Evolutionary conservation across 2,113 vertebrate genomes (phyloP).

Genomic region (Poeciliopsis prolifica): DNA sequence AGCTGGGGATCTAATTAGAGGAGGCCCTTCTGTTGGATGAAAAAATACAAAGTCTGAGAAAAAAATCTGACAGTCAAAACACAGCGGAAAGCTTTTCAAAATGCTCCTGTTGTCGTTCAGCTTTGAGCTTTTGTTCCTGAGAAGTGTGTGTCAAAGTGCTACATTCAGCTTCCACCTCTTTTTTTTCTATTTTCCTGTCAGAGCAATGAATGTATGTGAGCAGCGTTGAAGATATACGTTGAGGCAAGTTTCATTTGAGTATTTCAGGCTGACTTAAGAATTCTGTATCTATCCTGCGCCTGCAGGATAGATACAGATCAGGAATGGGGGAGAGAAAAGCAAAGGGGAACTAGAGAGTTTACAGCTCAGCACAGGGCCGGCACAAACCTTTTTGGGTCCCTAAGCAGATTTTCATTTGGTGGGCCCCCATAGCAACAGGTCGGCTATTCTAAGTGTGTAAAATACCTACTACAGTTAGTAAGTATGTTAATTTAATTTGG

Average conservation of each 20-base stretch:
- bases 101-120: conserved; percentile 21
- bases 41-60: conserved; percentile 35
- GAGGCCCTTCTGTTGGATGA: conserved; percentile 35
- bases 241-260: conserved; percentile 5
- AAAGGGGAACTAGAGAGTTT: background rate
- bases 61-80: conserved; percentile 8
- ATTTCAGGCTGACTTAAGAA: conserved; percentile 23
- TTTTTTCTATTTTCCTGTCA: background rate
- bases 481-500: too few species aligned
- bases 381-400: too few species aligned
- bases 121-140: background rate
- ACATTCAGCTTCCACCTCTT: background rate
- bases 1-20: conserved; percentile 67
- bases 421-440: too few species aligned
- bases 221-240: conserved; percentile 2
- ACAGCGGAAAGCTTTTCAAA: conserved; percentile 21
- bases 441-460: too few species aligned
- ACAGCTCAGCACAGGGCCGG: background rate
- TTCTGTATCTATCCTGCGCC: conserved; percentile 6
- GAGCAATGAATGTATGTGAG: background rate
- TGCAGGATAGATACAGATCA: conserved; percentile 9
- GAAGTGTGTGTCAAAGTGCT: background rate
- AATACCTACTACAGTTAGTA: too few species aligned
- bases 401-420: too few species aligned
- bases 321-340: background rate